A percentile compares a stretch with the other conserved stretches of the same genome.
Evolutionary conservation across 2,113 vertebrate species (phyloP).

Genomic region (Isichthys henryi): DNA sequence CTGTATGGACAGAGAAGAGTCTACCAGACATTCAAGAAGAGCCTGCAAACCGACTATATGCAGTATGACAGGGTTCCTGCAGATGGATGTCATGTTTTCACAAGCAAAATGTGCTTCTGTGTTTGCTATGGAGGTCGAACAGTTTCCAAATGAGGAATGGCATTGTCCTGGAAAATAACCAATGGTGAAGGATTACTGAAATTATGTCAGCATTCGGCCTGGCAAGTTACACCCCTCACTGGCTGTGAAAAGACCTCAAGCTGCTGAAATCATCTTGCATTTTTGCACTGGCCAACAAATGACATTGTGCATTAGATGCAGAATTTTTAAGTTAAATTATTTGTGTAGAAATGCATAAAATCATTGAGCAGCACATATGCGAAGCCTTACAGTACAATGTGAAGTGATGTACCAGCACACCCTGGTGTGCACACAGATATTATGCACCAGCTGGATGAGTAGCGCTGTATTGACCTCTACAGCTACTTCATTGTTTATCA

Average conservation of each 20-base stretch:
- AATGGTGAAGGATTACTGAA: background rate
- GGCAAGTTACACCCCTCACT: background rate
- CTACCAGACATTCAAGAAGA: too few relatives aligned
- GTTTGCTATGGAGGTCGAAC: background rate
- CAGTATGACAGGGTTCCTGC: background rate
- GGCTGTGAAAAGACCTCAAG: background rate
- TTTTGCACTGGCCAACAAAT: background rate
- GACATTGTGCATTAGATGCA: background rate
- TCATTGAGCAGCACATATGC: background rate
- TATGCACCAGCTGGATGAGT: background rate
- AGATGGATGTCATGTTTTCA: background rate
- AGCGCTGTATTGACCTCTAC: background rate
- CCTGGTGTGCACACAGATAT: constrained; percentile 5
- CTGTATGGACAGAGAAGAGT: background rate
- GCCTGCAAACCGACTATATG: background rate
- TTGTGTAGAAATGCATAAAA: background rate
- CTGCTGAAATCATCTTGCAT: background rate
- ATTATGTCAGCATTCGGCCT: background rate
- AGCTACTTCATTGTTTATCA: background rate
- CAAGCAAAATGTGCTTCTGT: background rate
- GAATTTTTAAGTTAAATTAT: background rate
- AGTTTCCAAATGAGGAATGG: background rate
- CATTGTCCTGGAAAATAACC: background rate
- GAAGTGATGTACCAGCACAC: constrained; percentile 17
- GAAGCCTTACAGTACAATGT: background rate